Evolutionary conservation across 2,113 vertebrate genomes (phyloP).

Genomic region (Megaleporinus macrocephalus): DNA sequence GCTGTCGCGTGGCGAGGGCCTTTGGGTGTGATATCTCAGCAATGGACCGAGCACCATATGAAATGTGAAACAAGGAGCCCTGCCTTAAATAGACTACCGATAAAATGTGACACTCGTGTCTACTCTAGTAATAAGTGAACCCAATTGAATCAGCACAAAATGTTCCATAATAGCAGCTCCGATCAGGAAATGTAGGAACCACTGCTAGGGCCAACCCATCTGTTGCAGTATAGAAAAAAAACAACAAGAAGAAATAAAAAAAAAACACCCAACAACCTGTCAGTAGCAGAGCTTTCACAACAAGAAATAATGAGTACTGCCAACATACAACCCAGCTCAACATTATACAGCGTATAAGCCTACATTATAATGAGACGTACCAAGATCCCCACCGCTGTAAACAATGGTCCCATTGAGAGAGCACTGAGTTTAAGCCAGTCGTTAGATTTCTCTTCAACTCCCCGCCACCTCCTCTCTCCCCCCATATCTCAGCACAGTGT

Average conservation of each 20-base stretch:
- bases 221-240: neutral
- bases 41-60: slow-evolving; percentile 13
- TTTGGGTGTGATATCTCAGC: slow-evolving; percentile 13
- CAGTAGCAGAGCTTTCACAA: neutral
- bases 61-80: slow-evolving; percentile 40
- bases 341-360: neutral
- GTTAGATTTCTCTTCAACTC: neutral
- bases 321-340: neutral
- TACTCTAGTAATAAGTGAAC: slow-evolving; percentile 23
- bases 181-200: neutral
- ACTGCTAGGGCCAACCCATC: neutral
- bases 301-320: neutral
- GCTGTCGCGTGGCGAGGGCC: slow-evolving; percentile 17
- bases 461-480: too few relatives aligned
- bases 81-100: slow-evolving; percentile 29
- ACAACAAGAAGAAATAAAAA: neutral
- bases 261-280: neutral
- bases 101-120: slow-evolving; percentile 36
- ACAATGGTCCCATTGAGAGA: slow-evolving; percentile 3
- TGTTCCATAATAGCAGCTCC: neutral
- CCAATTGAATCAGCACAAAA: slow-evolving; percentile 17
- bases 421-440: slow-evolving; percentile 8
- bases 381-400: neutral
- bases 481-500: slow-evolving; percentile 56
- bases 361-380: neutral